Evolutionary conservation across 2,888 invertebrate genomes (phyloP), one percentile per base, ranked within the genome.

Genomic region (Baronia brevicornis): DNA sequence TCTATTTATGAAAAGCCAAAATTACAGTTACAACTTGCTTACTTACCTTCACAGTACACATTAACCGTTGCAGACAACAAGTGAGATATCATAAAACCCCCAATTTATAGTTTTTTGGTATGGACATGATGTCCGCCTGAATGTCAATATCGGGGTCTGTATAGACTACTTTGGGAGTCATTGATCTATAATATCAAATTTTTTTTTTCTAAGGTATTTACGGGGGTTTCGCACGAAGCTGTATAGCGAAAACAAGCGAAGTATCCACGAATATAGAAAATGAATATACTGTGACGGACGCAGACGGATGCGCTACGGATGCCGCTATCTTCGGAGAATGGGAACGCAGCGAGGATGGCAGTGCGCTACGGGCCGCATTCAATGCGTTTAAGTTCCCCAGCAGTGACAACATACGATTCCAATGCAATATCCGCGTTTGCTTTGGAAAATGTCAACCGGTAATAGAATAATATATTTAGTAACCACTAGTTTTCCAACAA

Each of bases 331-430:
- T 96, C 58, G 95, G 95, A 19, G 96, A 96, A 65, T 96, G 96
- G 96, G 92, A 94, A 49, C 92, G 95, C 57, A 93, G 93, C 61
- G 88, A 91, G 9, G 94, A 95, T 39, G 91, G 92, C 28, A 94
- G 94, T 64, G 91, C 94, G 9, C 77, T 97, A 30, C 85, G 93
- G 61, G 96, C 96, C 43, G 91, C 92, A 51, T 96, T 97, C 74
- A 95, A 95, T 65, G 96, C 96, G 2, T 96, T 96, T 71, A 96
- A 96, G 65, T 97, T 96, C 89, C 96, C 96, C 1, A 94, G 93
- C 53, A 95, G 95, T 59, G 96, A 96, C 60, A 96, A 94, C 60
- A 95, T 96, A 54, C 85, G 94, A 72, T 96, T 97, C 93, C 96
- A 96, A 72, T 96, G 96, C 70, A 96, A 96, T 69, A 95, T 96